phyloP scores from a whole-genome alignment of 2,888 invertebrate genomes.

The Epirrhoe tristata region DNA sequence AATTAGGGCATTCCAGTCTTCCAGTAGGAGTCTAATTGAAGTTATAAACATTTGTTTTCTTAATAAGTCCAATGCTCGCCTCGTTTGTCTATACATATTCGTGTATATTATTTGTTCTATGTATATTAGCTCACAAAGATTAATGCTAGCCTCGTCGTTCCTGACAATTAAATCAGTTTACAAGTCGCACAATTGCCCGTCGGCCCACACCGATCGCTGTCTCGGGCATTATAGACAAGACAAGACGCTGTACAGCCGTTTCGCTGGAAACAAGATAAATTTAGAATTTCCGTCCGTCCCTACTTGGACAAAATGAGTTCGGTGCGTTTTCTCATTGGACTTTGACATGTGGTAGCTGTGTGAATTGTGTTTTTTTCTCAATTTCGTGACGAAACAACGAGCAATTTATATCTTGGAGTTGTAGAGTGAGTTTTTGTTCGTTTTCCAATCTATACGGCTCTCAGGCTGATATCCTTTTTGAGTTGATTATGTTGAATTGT shows the following conservation, averaged over 20 bases:
- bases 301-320: slow-evolving; percentile 77
- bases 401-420: slow-evolving; percentile 44
- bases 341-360: slow-evolving; percentile 58
- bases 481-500: slow-evolving; percentile 19
- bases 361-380: slow-evolving; percentile 48
- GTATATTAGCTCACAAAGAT: slow-evolving; percentile 58
- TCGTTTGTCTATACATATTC: slow-evolving; percentile 1
- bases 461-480: slow-evolving; percentile 8
- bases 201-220: slow-evolving; percentile 69
- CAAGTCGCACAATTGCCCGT: slow-evolving; percentile 63
- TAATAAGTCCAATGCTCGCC: slow-evolving; percentile 31
- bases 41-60: slow-evolving; percentile 31
- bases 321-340: slow-evolving; percentile 67
- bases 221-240: slow-evolving; percentile 71
- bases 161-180: slow-evolving; percentile 79
- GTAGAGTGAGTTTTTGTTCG: slow-evolving; percentile 44
- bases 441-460: slow-evolving; percentile 17
- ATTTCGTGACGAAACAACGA: slow-evolving; percentile 42
- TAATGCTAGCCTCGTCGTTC: slow-evolving; percentile 62
- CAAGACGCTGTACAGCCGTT: slow-evolving; percentile 72
- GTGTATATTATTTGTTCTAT: too few relatives aligned
- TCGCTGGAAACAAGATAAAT: slow-evolving; percentile 80
- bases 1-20: slow-evolving; percentile 19
- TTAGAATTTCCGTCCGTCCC: slow-evolving; percentile 82
- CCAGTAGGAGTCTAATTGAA: slow-evolving; percentile 28